Evolutionary conservation across 2,888 invertebrate genomes (phyloP).

Genomic region (Catocala fraxini): DNA sequence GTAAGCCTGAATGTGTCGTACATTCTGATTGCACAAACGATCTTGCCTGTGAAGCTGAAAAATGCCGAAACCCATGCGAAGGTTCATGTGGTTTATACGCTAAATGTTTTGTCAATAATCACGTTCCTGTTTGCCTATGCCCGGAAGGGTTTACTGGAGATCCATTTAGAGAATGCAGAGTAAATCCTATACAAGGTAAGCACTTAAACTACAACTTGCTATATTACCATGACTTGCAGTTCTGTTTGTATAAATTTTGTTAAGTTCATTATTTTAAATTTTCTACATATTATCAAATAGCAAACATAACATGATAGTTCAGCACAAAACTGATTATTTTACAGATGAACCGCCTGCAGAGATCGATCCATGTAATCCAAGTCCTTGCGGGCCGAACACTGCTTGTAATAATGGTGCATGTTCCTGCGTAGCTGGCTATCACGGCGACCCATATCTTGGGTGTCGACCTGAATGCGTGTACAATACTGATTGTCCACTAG

Average conservation of each 20-base stretch:
- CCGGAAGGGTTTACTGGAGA: slow-evolving; percentile 89
- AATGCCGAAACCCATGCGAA: slow-evolving; percentile 91
- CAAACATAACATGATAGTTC: too few relatives aligned
- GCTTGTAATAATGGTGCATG: slow-evolving; percentile 87
- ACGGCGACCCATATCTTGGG: slow-evolving; percentile 90
- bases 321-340: slow-evolving; percentile 23
- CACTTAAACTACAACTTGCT: too few relatives aligned
- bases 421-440: slow-evolving; percentile 88
- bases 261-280: too few relatives aligned
- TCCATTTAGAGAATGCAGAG: slow-evolving; percentile 90
- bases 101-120: slow-evolving; percentile 90
- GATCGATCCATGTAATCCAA: slow-evolving; percentile 88
- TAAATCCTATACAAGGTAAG: slow-evolving; percentile 83
- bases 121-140: slow-evolving; percentile 92
- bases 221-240: too few relatives aligned
- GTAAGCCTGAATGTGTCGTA: slow-evolving; percentile 90
- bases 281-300: too few relatives aligned
- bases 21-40: slow-evolving; percentile 90
- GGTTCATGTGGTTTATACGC: slow-evolving; percentile 90
- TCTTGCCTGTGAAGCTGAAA: slow-evolving; percentile 90
- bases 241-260: too few relatives aligned
- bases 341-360: slow-evolving; percentile 56
- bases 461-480: slow-evolving; percentile 91
- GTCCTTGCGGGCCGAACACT: slow-evolving; percentile 90
- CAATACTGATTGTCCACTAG: slow-evolving; percentile 89